These are phyloP conservation scores for Drosophila busckii DNA, from an alignment of 1,140 invertebrate genomes.

Conservation along the genomic window DNA sequence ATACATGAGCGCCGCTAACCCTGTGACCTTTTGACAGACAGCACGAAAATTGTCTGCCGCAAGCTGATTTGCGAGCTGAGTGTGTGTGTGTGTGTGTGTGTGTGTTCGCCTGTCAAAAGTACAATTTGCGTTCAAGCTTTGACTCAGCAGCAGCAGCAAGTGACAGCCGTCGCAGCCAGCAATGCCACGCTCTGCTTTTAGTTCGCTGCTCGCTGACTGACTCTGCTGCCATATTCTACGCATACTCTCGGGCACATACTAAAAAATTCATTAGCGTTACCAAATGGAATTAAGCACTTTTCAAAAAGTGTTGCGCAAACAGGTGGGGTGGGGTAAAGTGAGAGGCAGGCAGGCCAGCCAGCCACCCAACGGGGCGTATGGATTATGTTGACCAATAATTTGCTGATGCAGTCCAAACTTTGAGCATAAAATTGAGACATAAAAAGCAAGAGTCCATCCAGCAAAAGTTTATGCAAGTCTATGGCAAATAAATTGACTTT, in stretches of 20 bases:
- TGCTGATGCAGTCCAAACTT: constrained; percentile 12
- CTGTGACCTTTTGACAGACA: constrained; percentile 33
- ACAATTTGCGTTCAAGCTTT: constrained; percentile 19
- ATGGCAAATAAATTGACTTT: too few relatives aligned
- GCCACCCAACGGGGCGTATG: too few relatives aligned
- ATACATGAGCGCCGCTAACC: constrained; percentile 50
- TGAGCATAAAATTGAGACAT: constrained; percentile 6
- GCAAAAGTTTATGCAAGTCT: too few relatives aligned
- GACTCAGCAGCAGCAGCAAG: constrained; percentile 1
- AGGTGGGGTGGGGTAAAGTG: constrained; percentile 17
- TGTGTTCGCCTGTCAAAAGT: constrained; percentile 23
- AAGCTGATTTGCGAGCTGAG: constrained; percentile 9
- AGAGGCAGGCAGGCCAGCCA: background rate
- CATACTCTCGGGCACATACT: too few relatives aligned
- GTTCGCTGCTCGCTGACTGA: too few relatives aligned
- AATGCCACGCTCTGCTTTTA: too few relatives aligned
- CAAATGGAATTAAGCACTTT: constrained; percentile 41
- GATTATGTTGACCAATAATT: background rate
- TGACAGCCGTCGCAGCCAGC: background rate
- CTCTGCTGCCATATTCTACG: too few relatives aligned
- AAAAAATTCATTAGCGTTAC: constrained; percentile 53
- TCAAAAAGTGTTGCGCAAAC: constrained; percentile 17
- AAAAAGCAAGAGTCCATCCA: too few relatives aligned
- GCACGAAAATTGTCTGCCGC: constrained; percentile 22
- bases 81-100: background rate